These are phyloP conservation scores for Halcyon leucocephala DNA, from an alignment of 2,797 vertebrate species.

Conservation along the genomic window DNA sequence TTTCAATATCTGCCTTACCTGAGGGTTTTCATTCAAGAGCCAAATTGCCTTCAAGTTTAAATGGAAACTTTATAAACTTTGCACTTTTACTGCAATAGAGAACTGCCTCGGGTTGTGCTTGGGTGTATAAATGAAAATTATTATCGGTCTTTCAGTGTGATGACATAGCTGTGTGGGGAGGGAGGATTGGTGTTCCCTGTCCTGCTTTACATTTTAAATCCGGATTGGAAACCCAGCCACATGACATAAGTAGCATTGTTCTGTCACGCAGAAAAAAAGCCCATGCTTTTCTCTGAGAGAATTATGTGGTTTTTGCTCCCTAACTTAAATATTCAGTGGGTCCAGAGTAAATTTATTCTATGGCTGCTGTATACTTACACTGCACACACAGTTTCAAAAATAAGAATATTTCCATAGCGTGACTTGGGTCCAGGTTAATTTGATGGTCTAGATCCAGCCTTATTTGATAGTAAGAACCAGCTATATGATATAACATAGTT, in stretches of 20 bases:
- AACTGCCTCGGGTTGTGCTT: background rate
- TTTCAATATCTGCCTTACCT: background rate
- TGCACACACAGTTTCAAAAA: background rate
- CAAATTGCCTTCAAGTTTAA: background rate
- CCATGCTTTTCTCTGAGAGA: background rate
- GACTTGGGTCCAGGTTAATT: background rate
- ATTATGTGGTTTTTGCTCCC: background rate
- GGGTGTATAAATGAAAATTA: background rate
- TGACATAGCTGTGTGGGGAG: background rate
- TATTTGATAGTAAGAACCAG: background rate
- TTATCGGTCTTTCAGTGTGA: background rate
- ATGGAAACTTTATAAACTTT: background rate
- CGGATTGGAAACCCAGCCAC: accelerated
- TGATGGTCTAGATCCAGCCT: background rate
- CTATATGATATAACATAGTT: background rate
- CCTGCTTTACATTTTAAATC: background rate
- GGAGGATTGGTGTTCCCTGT: background rate
- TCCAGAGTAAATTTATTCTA: background rate
- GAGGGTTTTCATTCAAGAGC: background rate
- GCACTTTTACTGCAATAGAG: background rate
- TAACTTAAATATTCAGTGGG: background rate
- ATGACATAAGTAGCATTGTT: background rate
- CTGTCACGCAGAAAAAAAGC: background rate
- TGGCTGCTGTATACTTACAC: background rate
- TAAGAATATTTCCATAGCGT: background rate